phyloP scores from a whole-genome alignment of 2,888 invertebrate genomes.

The Cetonia aurata region DNA sequence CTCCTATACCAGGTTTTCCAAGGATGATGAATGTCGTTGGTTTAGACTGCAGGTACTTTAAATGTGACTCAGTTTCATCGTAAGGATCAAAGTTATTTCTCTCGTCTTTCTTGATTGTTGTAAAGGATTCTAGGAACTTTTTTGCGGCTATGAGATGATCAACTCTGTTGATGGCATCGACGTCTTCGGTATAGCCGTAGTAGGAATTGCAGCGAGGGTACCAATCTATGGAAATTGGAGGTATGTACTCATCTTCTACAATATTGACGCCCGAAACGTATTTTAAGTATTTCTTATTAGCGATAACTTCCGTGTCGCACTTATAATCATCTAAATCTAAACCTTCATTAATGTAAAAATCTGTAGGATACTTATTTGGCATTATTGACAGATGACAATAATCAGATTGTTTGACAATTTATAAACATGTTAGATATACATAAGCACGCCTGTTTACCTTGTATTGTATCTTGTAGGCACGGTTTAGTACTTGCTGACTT shows the following conservation, averaged over 20 bases:
- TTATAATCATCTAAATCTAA: slow-evolving; percentile 50
- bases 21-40: slow-evolving; percentile 73
- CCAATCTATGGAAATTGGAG: slow-evolving; percentile 42
- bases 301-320: slow-evolving; percentile 59
- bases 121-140: slow-evolving; percentile 43
- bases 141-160: slow-evolving; percentile 56
- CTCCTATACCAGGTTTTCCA: slow-evolving; percentile 72
- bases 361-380: slow-evolving; percentile 48
- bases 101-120: slow-evolving; percentile 27
- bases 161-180: slow-evolving; percentile 64
- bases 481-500: too few relatives aligned
- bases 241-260: slow-evolving; percentile 45
- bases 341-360: slow-evolving; percentile 50
- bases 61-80: slow-evolving; percentile 70
- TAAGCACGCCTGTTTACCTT: too few relatives aligned
- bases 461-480: too few relatives aligned
- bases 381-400: not conserved
- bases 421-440: slow-evolving; percentile 1
- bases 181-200: slow-evolving; percentile 66
- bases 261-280: slow-evolving; percentile 54
- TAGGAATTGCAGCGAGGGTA: slow-evolving; percentile 62
- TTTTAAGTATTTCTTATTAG: slow-evolving; percentile 56
- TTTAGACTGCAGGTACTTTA: slow-evolving; percentile 66
- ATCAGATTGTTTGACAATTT: too few relatives aligned
- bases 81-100: slow-evolving; percentile 62